Evolutionary conservation across 2,113 vertebrate genomes (phyloP), one percentile per base, ranked within the genome.

Genomic region (Leptobrachium ailaonicum): DNA sequence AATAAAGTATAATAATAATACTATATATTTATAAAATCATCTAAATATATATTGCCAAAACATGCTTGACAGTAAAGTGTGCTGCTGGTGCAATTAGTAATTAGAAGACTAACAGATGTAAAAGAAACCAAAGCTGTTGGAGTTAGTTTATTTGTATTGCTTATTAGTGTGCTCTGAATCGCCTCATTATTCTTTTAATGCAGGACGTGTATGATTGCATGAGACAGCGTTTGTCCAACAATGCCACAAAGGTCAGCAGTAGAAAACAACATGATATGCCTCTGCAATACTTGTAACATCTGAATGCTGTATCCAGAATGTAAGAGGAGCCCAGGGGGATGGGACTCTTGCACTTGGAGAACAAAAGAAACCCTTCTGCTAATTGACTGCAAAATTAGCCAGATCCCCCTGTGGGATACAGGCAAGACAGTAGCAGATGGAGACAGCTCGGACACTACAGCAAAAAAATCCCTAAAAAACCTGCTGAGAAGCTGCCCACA

Each of bases 351-450:
- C 68, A 76, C 86, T 71, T 83, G 88, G 90, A 92, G 94, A 96
- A 98, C 96, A 98, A 97, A 96, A 95, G 95, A 92, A 86, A 91
- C 91, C 96, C 96, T 96, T 97, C 96, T 95, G 95, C 96, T 98
- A 98, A 99, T 98, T 96, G 97, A 98, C 96, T 98, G 96, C 96
- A 97, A 97, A 98, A 98, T 97, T 96, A 98, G 95, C 95, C 91
- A 84, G 88, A 89, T 84, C 88, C 85, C 95, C 95, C 94, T 89
- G 84, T 91, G 96, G 96, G 96, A 95, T 91, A 84, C 78, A 74
- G 87, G 86, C 83, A 90, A 89, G 91, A 93, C 94, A 85, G 91
- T 83, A 85, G 95, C 96, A 98, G 97, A 98, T 97, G 96, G 97
- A 97, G 90, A 87, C 88, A 82, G 92, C 92, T 89, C 79, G 90